phyloP scores from a whole-genome alignment of 64 coral and sea anemone genomes.

The Platygyra sinensis region DNA sequence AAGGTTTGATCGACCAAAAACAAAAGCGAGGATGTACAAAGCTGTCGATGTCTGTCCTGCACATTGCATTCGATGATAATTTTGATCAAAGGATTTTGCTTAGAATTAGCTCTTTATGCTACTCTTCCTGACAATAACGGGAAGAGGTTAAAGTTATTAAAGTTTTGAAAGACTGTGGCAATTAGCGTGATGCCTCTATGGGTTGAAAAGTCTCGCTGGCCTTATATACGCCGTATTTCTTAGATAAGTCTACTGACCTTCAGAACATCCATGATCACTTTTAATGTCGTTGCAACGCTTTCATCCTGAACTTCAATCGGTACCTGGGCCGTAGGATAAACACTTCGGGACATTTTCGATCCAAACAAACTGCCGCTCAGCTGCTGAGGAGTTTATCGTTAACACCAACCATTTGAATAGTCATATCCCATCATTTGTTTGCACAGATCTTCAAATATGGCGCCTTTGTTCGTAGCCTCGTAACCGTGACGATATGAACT shows the following conservation, averaged over 20 bases:
- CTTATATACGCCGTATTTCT: not conserved
- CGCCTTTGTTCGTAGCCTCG: slow-evolving; percentile 63
- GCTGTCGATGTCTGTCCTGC: too few relatives aligned
- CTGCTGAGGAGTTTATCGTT: slow-evolving; percentile 25
- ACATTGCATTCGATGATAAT: not conserved
- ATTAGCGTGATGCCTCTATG: slow-evolving; percentile 2
- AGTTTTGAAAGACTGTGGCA: slow-evolving; percentile 23
- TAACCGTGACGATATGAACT: slow-evolving; percentile 29
- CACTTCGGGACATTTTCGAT: slow-evolving; percentile 56
- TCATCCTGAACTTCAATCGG: slow-evolving; percentile 64
- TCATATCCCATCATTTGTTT: slow-evolving; percentile 35
- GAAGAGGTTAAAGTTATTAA: not conserved
- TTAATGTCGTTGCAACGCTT: slow-evolving; percentile 78
- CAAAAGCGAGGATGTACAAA: not conserved
- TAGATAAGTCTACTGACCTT: slow-evolving; percentile 52
- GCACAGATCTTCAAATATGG: slow-evolving; percentile 86
- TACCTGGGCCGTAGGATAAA: slow-evolving; percentile 1
- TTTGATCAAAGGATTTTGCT: too few relatives aligned
- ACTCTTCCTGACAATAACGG: not conserved
- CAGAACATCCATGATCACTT: slow-evolving; percentile 88
- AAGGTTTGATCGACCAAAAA: slow-evolving; percentile 1
- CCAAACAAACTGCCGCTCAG: slow-evolving; percentile 1
- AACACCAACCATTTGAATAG: slow-evolving; percentile 33
- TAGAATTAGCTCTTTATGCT: not conserved
- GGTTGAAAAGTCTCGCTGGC: not conserved